Evolutionary conservation across 2,113 vertebrate species (phyloP).

Genomic region (Mungos mungo): DNA sequence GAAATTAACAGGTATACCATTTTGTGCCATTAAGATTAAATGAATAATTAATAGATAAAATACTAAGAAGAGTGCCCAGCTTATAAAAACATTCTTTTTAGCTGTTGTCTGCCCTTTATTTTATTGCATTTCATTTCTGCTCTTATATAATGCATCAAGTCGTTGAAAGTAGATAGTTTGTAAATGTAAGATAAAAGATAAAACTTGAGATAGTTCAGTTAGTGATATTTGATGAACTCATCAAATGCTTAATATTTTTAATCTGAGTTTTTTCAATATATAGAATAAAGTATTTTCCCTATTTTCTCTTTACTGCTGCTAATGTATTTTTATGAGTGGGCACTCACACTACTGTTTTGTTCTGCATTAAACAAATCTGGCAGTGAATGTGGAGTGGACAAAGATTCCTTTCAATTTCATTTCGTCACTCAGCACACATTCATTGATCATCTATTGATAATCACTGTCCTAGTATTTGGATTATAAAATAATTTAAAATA

Average conservation of each 20-base stretch:
- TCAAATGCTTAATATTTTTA: neutral
- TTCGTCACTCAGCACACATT: neutral
- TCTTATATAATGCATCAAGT: neutral
- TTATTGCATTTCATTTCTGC: neutral
- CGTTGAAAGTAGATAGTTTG: neutral
- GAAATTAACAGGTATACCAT: neutral
- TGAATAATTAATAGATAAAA: neutral
- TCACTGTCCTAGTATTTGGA: neutral
- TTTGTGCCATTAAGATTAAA: neutral
- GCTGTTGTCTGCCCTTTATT: neutral
- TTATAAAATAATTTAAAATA: constrained; percentile 23
- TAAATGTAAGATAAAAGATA: neutral
- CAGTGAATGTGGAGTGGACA: neutral
- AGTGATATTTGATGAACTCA: neutral
- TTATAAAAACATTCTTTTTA: neutral
- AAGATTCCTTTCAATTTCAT: neutral
- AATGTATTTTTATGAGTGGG: neutral
- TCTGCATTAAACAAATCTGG: neutral
- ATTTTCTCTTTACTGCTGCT: neutral
- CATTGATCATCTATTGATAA: neutral
- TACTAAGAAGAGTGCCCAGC: neutral
- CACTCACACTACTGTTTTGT: neutral
- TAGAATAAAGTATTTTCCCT: neutral
- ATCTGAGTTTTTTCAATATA: neutral
- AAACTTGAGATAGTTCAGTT: neutral